Evolutionary conservation across 2,888 invertebrate species (phyloP).

Genomic region (Tineola bisselliella): DNA sequence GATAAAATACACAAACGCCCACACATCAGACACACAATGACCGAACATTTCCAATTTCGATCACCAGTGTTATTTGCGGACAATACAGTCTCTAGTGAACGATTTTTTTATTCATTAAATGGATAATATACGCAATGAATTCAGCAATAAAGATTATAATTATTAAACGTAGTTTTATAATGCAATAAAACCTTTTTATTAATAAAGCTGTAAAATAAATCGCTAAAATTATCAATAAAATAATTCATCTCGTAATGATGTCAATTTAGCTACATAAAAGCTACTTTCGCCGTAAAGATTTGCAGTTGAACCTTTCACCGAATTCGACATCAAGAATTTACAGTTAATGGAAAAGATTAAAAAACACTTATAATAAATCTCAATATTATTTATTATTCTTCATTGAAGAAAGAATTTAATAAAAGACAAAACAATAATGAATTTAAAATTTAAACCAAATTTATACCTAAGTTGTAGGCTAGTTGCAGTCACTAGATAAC

Average conservation of each 20-base stretch:
- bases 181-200: not conserved
- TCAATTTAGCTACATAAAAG: not conserved
- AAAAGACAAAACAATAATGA: too few species aligned
- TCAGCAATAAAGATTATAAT: too few species aligned
- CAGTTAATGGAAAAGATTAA: constrained; percentile 30
- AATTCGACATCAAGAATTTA: constrained; percentile 21
- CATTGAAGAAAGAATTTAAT: too few species aligned
- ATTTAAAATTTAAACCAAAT: too few species aligned
- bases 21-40: not conserved
- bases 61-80: not conserved
- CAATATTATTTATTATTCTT: too few species aligned
- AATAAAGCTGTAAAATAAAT: not conserved
- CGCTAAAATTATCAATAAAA: not conserved
- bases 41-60: not conserved
- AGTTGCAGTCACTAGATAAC: too few species aligned
- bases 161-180: not conserved
- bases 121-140: too few species aligned
- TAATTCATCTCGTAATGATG: not conserved
- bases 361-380: not conserved
- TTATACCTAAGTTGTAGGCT: too few species aligned
- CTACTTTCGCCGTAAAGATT: constrained; percentile 18
- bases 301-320: constrained; percentile 40
- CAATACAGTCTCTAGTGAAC: too few species aligned
- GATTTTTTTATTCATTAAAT: too few species aligned
- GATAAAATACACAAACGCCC: not conserved